Percentiles rank a stretch among this genome's conserved stretches.
Conservation (phyloP, 2,113 vertebrate species). For the Serinus canaria region DNA sequence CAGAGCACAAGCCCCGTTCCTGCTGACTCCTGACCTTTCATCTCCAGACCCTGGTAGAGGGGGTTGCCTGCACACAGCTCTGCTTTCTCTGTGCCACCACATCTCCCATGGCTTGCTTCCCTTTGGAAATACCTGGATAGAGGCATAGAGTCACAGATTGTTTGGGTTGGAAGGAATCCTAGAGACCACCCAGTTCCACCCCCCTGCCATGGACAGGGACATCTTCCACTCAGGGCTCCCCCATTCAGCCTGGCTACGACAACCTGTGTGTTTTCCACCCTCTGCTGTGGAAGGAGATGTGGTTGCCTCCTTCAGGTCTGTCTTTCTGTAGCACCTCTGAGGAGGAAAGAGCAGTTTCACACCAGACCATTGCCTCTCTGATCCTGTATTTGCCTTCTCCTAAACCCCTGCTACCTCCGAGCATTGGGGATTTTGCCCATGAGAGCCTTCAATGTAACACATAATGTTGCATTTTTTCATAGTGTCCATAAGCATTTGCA, state of each 20-base stretch:
- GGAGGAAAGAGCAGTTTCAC: background rate
- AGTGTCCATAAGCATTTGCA: background rate
- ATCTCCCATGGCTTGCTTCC: background rate
- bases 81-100: background rate
- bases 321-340: background rate
- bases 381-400: background rate
- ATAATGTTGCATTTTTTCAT: background rate
- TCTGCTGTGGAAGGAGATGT: background rate
- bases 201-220: background rate
- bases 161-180: background rate
- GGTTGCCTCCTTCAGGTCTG: background rate
- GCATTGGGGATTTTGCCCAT: background rate
- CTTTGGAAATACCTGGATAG: background rate
- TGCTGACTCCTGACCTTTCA: background rate
- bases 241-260: background rate
- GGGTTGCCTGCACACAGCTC: background rate
- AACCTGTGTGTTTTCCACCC: background rate
- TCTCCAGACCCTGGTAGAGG: background rate
- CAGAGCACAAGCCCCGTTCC: rapidly evolving
- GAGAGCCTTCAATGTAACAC: background rate
- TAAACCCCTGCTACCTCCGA: background rate
- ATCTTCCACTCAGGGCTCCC: background rate
- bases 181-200: background rate
- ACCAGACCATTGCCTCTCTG: background rate
- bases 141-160: background rate